Conservation (phyloP, 2,797 vertebrate species). For the Philypnodon macrostomus region DNA sequence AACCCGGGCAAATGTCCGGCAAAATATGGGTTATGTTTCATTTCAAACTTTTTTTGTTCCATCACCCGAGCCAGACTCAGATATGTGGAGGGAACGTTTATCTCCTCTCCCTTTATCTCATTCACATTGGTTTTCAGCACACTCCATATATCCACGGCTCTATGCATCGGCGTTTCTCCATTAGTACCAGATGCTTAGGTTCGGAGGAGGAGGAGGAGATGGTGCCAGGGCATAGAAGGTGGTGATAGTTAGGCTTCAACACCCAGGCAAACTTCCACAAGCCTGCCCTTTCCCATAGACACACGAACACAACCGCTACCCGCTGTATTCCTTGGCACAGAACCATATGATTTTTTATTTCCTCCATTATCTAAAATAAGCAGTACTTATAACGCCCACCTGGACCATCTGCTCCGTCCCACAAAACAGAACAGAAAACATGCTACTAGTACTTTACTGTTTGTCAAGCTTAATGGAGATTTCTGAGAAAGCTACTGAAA, state of each 20-base stretch:
- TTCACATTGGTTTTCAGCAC: conserved; percentile 7
- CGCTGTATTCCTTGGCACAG: conserved; percentile 9
- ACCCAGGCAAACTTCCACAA: conserved; percentile 21
- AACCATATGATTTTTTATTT: conserved; percentile 37
- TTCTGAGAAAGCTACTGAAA: neutral
- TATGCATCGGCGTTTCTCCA: conserved; percentile 20
- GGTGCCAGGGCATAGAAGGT: conserved; percentile 46
- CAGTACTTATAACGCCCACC: conserved; percentile 36
- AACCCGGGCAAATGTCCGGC: conserved; percentile 27
- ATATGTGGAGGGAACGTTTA: neutral
- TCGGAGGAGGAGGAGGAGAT: conserved; percentile 33
- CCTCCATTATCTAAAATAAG: conserved; percentile 32
- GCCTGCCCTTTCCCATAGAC: conserved; percentile 10
- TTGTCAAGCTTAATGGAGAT: conserved; percentile 3
- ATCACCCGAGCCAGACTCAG: conserved; percentile 2
- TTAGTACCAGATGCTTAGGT: conserved; percentile 46
- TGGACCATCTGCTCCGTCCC: conserved; percentile 53
- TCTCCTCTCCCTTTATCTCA: conserved; percentile 21
- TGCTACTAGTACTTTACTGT: neutral
- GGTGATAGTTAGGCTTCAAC: conserved; percentile 48
- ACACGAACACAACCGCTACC: conserved; percentile 1
- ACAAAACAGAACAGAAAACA: conserved; percentile 22
- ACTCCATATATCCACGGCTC: conserved; percentile 12
- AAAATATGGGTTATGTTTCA: conserved; percentile 30
- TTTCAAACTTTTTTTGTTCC: conserved; percentile 11